Evolutionary conservation across 92 coral and sea anemone species (phyloP), one percentile per base, ranked within the genome.

Genomic region (Anthopleura xanthogrammica): DNA sequence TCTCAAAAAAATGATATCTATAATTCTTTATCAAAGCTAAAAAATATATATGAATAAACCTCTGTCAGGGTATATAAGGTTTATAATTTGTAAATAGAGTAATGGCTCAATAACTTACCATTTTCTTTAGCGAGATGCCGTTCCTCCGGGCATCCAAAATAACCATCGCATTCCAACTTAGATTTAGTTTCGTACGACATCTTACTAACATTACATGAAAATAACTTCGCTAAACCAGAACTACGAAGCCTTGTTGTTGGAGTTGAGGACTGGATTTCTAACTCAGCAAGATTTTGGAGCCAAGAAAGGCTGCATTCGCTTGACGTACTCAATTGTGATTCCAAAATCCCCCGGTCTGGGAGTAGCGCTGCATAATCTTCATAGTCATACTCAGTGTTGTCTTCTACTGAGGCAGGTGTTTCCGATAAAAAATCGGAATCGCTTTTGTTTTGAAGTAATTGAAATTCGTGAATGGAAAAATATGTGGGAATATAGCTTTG

Each of bases 71-170:
- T 54, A 54, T 54, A 14, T 54, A 14, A 12, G 58, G 16, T 54
- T 54, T 54, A 54, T 54, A 2, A 13, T 54, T 12, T 14, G 58
- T 8, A 54, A 54, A 54, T 54, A 54, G 3, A 54, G 58, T 54
- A 54, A 39, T 43, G 24, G 12, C 17, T 23, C 41, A 12, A 43
- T 6, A 36, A 11, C 91, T 78, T 85, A 90, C 93, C 91, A 24
- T 75, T 77, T 41, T 72, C 89, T 71, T 83, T 91, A 14, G 85
- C 88, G 10, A 82, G 55, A 20, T 62, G 81, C 66, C 55, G 75
- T 40, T 91, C 94, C 60, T 91, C 91, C 7, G 98, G 98, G 65
- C 98, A 94, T n/a, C 98, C 98, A 80, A 85, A 94, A 76, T 89
- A 94, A 10, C 98, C 98, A 83, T 94, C 98, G 57, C 98, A 94